Base-by-base conservation (phyloP, 2,888 invertebrate species). In the Leptinotarsa tumamoca region DNA sequence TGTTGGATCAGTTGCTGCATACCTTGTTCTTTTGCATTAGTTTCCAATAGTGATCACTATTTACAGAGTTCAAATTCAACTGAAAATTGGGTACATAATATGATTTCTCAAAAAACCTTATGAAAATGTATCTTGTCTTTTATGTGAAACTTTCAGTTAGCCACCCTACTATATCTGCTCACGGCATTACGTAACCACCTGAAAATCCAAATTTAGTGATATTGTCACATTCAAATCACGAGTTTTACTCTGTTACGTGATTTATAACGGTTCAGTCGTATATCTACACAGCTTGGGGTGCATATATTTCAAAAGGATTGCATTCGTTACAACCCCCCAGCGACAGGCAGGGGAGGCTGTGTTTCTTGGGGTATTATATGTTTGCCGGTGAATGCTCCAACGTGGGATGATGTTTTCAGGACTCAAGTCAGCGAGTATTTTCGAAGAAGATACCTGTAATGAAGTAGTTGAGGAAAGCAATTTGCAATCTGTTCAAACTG, bases 211-310 rank as follows among this genome's bases (percentile, higher is more conserved):
- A 80, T 80, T 85, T 80, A 80, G 82, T 80, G 80, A 83, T 84
- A 83, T 81, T 82, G 85, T 83, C 84, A 84, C 84, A 85, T 85
- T 84, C 85, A 81, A 83, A 85, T 86, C 85, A 85, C 84, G 85
- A 82, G 82, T 83, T 81, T 78, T 80, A 82, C 84, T 84, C 84
- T 83, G 85, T 85, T 85, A 85, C 83, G 84, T 86, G 86, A 86
- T 86, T 86, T 86, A 86, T 86, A 84, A 83, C 82, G 77, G 82
- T 79, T 74, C 75, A 80, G 78, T 73, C 81, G 78, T 83, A 83
- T 80, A 83, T 83, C 80, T 80, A 78, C 78, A 79, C 78, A 77
- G 74, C 78, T 79, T 76, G 82, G 84, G 84, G 85, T 85, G 85
- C 83, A 85, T 85, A 83, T 80, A 83, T 84, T 85, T 84, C 81